Percentiles rank a stretch among this genome's conserved stretches.
Evolutionary conservation across 1,140 invertebrate species (phyloP).

Genomic region (Daktulosphaira vitifoliae): DNA sequence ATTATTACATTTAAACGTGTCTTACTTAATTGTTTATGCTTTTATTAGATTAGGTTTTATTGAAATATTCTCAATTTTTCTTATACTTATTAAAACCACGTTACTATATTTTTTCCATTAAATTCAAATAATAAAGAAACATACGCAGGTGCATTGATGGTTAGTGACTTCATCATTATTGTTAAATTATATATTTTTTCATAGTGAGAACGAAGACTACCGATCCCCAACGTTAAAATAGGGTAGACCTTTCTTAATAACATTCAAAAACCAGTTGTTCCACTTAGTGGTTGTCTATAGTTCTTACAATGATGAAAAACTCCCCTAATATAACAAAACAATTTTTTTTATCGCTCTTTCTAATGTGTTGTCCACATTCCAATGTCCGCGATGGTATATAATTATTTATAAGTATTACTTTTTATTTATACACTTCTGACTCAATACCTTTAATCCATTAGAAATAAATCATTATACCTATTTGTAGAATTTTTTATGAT

Average conservation of each 20-base stretch:
- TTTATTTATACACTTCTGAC: not conserved
- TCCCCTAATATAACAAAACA: not conserved
- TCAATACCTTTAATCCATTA: too few species aligned
- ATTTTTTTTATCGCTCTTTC: not conserved
- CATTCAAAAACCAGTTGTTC: constrained; percentile 31
- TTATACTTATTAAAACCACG: too few species aligned
- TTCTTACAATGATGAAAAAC: constrained; percentile 1
- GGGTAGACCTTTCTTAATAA: constrained; percentile 25
- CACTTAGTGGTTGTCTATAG: constrained; percentile 16
- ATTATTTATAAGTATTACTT: not conserved
- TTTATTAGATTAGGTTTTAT: too few species aligned
- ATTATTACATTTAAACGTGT: too few species aligned
- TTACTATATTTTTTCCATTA: too few species aligned
- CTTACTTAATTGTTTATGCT: too few species aligned
- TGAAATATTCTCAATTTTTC: too few species aligned
- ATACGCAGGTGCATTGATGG: constrained; percentile 1
- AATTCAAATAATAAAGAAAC: too few species aligned
- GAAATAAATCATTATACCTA: too few species aligned
- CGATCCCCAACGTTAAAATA: not conserved
- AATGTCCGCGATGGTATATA: not conserved
- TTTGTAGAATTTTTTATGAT: too few species aligned
- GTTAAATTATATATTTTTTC: constrained; percentile 18
- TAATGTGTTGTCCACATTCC: constrained; percentile 14
- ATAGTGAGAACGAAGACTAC: not conserved
- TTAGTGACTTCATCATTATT: too few species aligned